Base-by-base conservation (phyloP, 2,113 vertebrate species). In the Rhea americana region DNA sequence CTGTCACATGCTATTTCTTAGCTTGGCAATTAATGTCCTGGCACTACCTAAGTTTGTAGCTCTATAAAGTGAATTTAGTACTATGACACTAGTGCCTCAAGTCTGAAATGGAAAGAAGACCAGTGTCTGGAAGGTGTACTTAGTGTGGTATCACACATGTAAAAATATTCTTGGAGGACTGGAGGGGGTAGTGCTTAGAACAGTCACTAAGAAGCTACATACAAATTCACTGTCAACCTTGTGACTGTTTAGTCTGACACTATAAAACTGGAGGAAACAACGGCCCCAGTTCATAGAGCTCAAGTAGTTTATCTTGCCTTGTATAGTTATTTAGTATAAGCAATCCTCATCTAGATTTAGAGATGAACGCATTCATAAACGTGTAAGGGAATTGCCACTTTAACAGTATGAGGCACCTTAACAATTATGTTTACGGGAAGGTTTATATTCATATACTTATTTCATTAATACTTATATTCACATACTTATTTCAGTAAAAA, bases 201-300 rank as follows among this genome's bases (percentile, higher is more conserved):
- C 30, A 86, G 45, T n/a, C 67, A 66, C 53, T 75, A 76, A 48
- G 66, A 82, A 72, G 35, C 75, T 72, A 48, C 41, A 13, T 48
- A 20, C 5, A 21, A 89, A 87, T 84, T 78, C 9, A 45, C 87
- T 37, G 74, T 87, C 62, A 24, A 5, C 85, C 62, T 76, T 0
- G 0, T 13, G 13, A 75, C 58, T 72, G 1, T 79, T 92, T 76
- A 1, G 5, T 76, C 76, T 50, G 63, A 85, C 80, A 76, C n/a
- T 50, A 13, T 70, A 63, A 94, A 92, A 91, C 8, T 53, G 71
- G 55, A 87, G 82, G 75, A 76, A 91, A 94, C 83, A 95, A 68
- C 78, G 43, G 68, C 77, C 45, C 51, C 61, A 83, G 18, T 94
- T 95, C 90, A 88, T 81, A 11, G 0, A 1, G 76, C 24, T 13